A percentile compares a stretch with the other conserved stretches of the same genome.
phyloP scores from a whole-genome alignment of 2,888 invertebrate genomes.

The Drosophila fungiperda region DNA sequence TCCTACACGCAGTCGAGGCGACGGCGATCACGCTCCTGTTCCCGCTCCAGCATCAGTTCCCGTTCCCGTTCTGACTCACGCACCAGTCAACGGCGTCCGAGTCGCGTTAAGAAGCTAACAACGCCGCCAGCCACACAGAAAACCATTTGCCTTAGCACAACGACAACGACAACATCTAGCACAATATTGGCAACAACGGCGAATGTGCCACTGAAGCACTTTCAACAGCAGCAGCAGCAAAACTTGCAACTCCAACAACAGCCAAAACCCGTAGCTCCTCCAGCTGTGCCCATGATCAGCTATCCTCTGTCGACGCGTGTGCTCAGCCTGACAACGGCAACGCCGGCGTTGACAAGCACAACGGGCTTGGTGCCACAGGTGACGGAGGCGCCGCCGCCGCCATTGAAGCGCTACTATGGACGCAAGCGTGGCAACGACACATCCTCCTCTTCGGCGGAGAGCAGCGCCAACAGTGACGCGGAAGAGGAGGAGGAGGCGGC shows the following conservation, averaged over 20 bases:
- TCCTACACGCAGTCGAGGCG: slow-evolving; percentile 52
- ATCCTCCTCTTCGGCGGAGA: slow-evolving; percentile 83
- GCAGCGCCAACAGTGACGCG: slow-evolving; percentile 71
- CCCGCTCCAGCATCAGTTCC: slow-evolving; percentile 37
- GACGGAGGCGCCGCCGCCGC: slow-evolving; percentile 83
- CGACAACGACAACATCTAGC: slow-evolving; percentile 64
- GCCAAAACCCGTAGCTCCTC: slow-evolving; percentile 6
- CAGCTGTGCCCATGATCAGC: slow-evolving; percentile 68
- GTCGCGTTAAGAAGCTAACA: slow-evolving; percentile 33
- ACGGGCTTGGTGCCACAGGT: slow-evolving; percentile 62
- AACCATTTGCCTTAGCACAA: slow-evolving; percentile 54
- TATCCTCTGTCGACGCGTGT: slow-evolving; percentile 69
- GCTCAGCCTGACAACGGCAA: slow-evolving; percentile 42
- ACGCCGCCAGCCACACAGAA: slow-evolving; percentile 33
- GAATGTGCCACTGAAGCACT: slow-evolving; percentile 26
- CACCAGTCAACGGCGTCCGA: slow-evolving; percentile 26
- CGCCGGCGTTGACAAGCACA: slow-evolving; percentile 29
- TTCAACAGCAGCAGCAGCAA: slow-evolving; percentile 33
- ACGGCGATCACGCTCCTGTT: slow-evolving; percentile 52
- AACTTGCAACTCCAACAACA: slow-evolving; percentile 38
- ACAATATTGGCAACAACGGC: slow-evolving; percentile 47
- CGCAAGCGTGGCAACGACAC: slow-evolving; percentile 86
- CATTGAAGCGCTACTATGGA: slow-evolving; percentile 87
- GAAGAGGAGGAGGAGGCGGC: slow-evolving; percentile 47
- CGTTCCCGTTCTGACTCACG: slow-evolving; percentile 34